Base-by-base conservation (phyloP, 2,888 invertebrate species). In the Blastobasis lacticolella region DNA sequence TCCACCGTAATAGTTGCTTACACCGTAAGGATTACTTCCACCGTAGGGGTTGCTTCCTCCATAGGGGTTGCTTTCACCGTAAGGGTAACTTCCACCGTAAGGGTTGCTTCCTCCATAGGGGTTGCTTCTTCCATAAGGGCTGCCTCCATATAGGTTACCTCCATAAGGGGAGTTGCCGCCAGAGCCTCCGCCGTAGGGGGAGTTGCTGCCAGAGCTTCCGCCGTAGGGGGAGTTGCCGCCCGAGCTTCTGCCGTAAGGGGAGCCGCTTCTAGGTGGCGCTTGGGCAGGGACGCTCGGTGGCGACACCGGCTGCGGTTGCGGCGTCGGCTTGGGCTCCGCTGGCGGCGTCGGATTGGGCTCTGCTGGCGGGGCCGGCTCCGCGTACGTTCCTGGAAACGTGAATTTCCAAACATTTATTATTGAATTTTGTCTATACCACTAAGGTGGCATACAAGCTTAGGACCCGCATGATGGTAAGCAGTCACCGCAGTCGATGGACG, bases 251-350 rank as follows among this genome's bases (percentile, higher is more conserved):
- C 48, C 64, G 37, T 56, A 55, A 8, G 54, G 52, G 3, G 58
- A 54, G 63, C 51, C 55, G 10, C 68, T 67, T 8, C 60, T 58
- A 10, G 87, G 86, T 0, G 87, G 81, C 0, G 81, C 77, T 0
- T 88, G 88, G n/a, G 88, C 80, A 6, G 84, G 78, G 64, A 88
- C 87, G 59, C 72, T 77, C 4, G 89, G 88, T 1, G 75, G 62
- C 3, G 76, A 59, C 5, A 83, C 79, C 9, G 74, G 57, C 53
- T 69, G 75, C 0, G 78, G 75, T 23, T 69, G 75, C 0, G 78
- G 75, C 10, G 67, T 55, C 1, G 74, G 72, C 44, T 66, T 76
- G 0, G 79, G 65, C 4, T 59, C 64, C n/a, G 73, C 59, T 10
- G 83, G 81, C 49, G 70, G 67, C 1, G 67, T 55, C 1, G 74